Evolutionary conservation across 2,113 vertebrate genomes (phyloP), one percentile per base, ranked within the genome.

Genomic region (Salvelinus namaycush): DNA sequence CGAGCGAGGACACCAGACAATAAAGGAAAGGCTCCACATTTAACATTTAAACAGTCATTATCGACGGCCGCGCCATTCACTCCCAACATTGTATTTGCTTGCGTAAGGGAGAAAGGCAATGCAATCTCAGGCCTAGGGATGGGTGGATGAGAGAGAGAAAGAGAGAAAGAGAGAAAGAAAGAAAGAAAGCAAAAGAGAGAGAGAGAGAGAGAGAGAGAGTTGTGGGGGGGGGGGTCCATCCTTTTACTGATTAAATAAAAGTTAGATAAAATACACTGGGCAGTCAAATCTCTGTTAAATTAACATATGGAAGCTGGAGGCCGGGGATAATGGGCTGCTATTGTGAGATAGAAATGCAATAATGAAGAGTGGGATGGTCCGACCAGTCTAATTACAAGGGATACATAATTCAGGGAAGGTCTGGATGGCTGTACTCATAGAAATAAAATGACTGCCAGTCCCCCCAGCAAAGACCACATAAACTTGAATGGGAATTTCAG

Each of bases 41-140:
- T 75, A 68, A 62, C 68, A 66, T 78, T 65, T 71, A 77, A 78
- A 76, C 44, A 70, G 60, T 76, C 69, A 72, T 76, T 62, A 34
- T 34, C 31, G 31, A 60, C 5, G 16, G 57, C 20, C 20, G n/a
- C 57, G 20, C 57, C 57, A 60, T 60, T 60, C 65, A 72, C 72
- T 64, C 8, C 13, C 20, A 66, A 75, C 59, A 76, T 12, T n/a
- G 22, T 75, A 72, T 72, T 68, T n/a, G 16, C 57, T n/a, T 18
- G 57, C 5, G 57, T 60, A 60, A 48, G 70, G 51, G 44, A 59
- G 67, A 14, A 34, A 7, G 7, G 34, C 34, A 75, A 75, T 54
- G 68, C 29, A 75, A 79, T 75, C 62, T 72, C 51, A 27, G 22
- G 59, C 16, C 13, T 4, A 14, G 31, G n/a, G 71, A 62, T 34